Percentiles rank a stretch among this genome's conserved stretches.
Evolutionary conservation across 2,113 vertebrate species (phyloP).

Genomic region (Gulo gulo): DNA sequence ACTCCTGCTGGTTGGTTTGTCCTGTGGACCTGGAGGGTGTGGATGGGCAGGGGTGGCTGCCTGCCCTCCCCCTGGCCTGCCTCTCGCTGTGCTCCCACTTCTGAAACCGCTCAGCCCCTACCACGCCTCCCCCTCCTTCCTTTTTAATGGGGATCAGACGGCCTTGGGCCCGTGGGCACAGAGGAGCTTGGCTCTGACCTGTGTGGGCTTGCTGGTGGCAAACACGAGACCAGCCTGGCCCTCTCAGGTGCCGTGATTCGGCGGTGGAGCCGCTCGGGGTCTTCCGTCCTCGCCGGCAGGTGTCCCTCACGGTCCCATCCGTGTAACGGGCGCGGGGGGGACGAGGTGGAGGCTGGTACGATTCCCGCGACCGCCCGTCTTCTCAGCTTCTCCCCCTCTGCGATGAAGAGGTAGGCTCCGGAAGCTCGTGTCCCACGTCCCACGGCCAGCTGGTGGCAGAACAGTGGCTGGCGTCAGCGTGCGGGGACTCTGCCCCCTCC

Average conservation of each 20-base stretch:
- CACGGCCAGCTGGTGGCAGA: neutral
- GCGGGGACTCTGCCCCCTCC: too few relatives aligned
- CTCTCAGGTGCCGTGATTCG: fast-evolving
- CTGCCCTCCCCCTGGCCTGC: neutral
- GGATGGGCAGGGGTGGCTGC: neutral
- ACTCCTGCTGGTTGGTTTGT: neutral
- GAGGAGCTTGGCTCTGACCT: neutral
- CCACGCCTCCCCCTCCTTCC: neutral
- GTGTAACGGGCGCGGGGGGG: too few relatives aligned
- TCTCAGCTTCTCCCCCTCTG: neutral
- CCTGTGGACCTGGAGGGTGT: neutral
- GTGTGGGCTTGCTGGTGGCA: neutral
- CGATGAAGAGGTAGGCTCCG: neutral
- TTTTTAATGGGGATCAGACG: neutral
- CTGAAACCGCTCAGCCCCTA: neutral
- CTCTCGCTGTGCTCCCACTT: neutral
- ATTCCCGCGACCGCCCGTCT: neutral
- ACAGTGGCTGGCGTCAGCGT: neutral
- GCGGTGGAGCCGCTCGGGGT: neutral
- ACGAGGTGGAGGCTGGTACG: neutral
- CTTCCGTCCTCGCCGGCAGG: fast-evolving
- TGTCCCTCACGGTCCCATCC: neutral
- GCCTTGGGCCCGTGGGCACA: neutral
- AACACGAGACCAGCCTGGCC: neutral
- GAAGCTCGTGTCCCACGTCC: neutral